Base-by-base conservation (phyloP, 1,140 invertebrate species). In the Aphelenchoides besseyi region DNA sequence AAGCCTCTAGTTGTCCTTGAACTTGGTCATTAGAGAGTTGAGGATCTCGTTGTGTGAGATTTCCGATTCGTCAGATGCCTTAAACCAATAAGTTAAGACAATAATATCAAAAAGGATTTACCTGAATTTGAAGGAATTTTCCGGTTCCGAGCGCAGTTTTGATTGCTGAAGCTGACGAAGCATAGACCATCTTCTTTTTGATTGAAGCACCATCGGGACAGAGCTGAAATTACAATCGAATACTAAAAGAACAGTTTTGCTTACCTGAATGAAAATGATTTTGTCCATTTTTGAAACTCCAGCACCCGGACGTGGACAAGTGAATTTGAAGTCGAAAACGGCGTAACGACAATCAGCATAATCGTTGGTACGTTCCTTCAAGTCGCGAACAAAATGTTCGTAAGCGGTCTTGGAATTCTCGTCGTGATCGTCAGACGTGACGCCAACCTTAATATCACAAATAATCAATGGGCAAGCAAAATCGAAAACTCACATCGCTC, bases 171-270 rank as follows among this genome's bases (percentile, higher is more conserved):
- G 82, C 84, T 26, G 85, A 84, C 28, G 82, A 83, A 48, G 85
- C 82, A 72, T 85, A 85, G 26, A 85, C 83, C 84, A 85, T 85
- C 79, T 85, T 85, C 78, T 85, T 85, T 63, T 85, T 85, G 73
- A 85, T 84, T n/a, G 81, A 79, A 54, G 84, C 84, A 29, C 76
- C 78, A 59, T 85, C 84, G 41, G 84, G 84, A 68, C 84, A 85
- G 55, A 82, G 68, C 78, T 77, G 36, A 32, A 78, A 73, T n/a
- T 32, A 57, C 3, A 23, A 32, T 8, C 2, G 48, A 3, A 75
- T 33, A 66, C 2, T 28, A 16, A 2, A n/a, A 68, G 2, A 2
- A 67, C 54, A 32, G 41, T 52, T 71, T 16, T 63, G 74, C 63
- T 32, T 63, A 83, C 67, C 55, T 83, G 82, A 32, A 83, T 70